Evolutionary conservation across 2,888 invertebrate genomes (phyloP).

Genomic region (Platycnemis pennipes): DNA sequence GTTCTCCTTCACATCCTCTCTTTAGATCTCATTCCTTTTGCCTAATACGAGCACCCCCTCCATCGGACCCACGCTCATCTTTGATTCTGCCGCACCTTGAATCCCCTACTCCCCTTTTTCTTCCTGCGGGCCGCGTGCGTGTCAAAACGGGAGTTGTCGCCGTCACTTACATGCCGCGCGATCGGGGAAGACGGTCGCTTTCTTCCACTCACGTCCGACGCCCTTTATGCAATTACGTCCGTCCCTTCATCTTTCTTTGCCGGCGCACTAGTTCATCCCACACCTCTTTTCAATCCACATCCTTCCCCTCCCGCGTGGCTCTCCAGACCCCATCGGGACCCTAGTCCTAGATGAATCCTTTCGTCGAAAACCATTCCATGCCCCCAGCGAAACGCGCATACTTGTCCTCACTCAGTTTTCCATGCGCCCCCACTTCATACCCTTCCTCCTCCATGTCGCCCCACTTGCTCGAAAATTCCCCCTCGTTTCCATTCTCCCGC

Average conservation of each 20-base stretch:
- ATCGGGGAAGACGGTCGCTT: background rate
- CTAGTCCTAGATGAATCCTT: slow-evolving; percentile 23
- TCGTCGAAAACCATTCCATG: slow-evolving; percentile 56
- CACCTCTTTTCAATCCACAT: slow-evolving; percentile 13
- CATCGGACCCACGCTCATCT: background rate
- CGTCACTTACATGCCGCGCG: background rate
- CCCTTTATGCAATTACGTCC: background rate
- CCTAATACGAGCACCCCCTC: too few species aligned
- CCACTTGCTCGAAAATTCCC: background rate
- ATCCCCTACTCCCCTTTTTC: background rate
- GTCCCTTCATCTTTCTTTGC: background rate
- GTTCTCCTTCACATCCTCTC: too few species aligned
- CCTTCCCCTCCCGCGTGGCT: background rate
- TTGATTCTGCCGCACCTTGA: background rate
- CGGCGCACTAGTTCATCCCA: background rate
- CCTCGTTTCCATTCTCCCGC: slow-evolving; percentile 15
- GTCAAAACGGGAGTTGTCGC: background rate
- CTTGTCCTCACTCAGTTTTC: slow-evolving; percentile 35
- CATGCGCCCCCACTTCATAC: slow-evolving; percentile 23
- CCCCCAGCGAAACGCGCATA: slow-evolving; percentile 39
- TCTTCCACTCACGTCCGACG: background rate
- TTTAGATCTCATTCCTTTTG: too few species aligned
- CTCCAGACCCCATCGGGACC: background rate
- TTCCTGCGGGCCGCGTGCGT: background rate
- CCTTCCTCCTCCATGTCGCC: background rate